Evolutionary conservation across 2,888 invertebrate species (phyloP).

Genomic region (Rhamphomyia laevipes): DNA sequence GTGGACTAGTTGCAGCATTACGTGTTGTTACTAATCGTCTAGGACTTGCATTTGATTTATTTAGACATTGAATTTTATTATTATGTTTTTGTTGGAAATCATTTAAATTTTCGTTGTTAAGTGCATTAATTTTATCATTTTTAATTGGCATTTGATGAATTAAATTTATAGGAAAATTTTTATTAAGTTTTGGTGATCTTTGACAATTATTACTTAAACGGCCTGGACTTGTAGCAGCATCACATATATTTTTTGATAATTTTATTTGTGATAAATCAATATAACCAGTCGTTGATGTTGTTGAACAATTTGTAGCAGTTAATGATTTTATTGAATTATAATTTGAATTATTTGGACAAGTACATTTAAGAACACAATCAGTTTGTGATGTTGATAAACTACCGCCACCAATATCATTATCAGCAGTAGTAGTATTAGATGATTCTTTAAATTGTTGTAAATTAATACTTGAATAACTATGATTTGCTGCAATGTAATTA

Average conservation of each 20-base stretch:
- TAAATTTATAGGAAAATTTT: not conserved
- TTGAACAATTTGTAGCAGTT: conserved; percentile 4
- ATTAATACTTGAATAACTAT: conserved; percentile 10
- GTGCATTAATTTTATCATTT: no score
- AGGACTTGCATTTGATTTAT: conserved; percentile 16
- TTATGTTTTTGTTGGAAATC: conserved; percentile 10
- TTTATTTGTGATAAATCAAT: conserved; percentile 13
- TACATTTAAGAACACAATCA: conserved; percentile 17
- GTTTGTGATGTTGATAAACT: conserved; percentile 16
- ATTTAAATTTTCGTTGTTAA: conserved; percentile 1
- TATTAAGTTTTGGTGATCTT: conserved; percentile 6
- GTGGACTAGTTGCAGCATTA: conserved; percentile 36
- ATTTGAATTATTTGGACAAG: conserved; percentile 11
- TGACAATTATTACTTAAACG: conserved; percentile 12
- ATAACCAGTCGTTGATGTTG: conserved; percentile 9
- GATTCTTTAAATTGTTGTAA: conserved; percentile 5
- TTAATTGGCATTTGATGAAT: no score
- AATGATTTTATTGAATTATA: conserved; percentile 8
- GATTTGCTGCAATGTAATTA: not conserved
- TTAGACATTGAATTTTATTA: conserved; percentile 2
- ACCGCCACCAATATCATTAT: conserved; percentile 13
- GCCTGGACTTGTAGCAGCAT: conserved; percentile 20
- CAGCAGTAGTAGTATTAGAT: conserved; percentile 13
- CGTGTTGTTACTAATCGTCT: conserved; percentile 25
- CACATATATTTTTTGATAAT: conserved; percentile 14